Evolutionary conservation across 1,140 invertebrate species (phyloP).

Genomic region (Brachionus angularis): DNA sequence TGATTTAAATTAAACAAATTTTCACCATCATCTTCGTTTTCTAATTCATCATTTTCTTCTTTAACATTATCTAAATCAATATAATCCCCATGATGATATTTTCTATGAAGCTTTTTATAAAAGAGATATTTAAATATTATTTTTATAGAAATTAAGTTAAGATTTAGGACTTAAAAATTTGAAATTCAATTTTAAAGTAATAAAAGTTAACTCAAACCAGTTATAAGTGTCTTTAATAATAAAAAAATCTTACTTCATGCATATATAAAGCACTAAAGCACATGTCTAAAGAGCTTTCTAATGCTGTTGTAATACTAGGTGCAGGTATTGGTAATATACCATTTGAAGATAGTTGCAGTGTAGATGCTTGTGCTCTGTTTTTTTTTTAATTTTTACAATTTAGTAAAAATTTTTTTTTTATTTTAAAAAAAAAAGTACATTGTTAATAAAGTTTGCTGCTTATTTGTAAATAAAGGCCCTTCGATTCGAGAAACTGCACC

Average conservation of each 20-base stretch:
- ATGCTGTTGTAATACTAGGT: neutral
- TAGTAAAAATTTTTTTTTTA: neutral
- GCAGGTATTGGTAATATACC: neutral
- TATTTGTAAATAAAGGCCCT: constrained; percentile 39
- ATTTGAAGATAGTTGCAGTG: constrained; percentile 9
- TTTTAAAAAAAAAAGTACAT: constrained; percentile 9
- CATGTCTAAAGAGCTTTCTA: constrained; percentile 31
- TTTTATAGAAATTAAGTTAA: too few relatives aligned
- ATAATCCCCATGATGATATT: constrained; percentile 43
- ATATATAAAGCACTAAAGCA: constrained; percentile 28
- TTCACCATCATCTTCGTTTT: constrained; percentile 5
- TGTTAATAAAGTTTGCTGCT: constrained; percentile 24
- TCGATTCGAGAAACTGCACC: constrained; percentile 40
- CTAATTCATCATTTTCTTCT: constrained; percentile 35
- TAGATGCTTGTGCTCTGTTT: constrained; percentile 36
- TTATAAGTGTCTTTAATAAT: neutral
- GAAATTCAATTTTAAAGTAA: too few relatives aligned
- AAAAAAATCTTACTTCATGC: constrained; percentile 39
- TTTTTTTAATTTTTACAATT: neutral
- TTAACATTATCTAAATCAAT: constrained; percentile 32
- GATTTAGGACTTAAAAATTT: too few relatives aligned
- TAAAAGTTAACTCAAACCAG: neutral
- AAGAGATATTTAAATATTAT: neutral
- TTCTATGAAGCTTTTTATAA: constrained; percentile 5
- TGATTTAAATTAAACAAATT: constrained; percentile 30